Evolutionary conservation across 2,888 invertebrate genomes (phyloP), one percentile per base, ranked within the genome.

Genomic region (Congeria kusceri): DNA sequence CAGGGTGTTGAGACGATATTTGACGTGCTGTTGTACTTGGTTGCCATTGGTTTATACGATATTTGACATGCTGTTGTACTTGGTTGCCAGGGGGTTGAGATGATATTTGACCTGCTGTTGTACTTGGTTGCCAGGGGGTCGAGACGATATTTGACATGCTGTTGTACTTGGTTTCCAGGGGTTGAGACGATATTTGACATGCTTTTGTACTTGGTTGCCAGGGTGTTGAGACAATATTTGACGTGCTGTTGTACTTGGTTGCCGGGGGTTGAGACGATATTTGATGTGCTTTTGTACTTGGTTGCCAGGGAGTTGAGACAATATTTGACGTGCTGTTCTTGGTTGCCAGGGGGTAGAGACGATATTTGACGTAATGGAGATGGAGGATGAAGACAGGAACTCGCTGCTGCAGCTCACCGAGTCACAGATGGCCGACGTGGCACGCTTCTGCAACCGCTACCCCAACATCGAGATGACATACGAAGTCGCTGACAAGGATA

Each of bases 401-500:
- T 96, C 95, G 29, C 86, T 95, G 89, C 94, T 99, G 69, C 92
- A 94, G 80, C 90, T 95, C 89, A 95, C 95, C 0, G 96, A 98
- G 76, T 92, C 95, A 0, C 97, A 99, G 94, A 98, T 99, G 97
- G 97, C 97, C 0, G 99, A 99, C 93, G 99, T 99, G 0, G 99
- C 99, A 0, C 95, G 97, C 49, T 99, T 99, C 95, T 99, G 99
- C 93, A 99, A 99, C 94, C 95, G 99, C 72, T 99, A 99, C 94
- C 99, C 99, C 0, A 99, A 99, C 93, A 99, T 99, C 82, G 99
- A 99, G 92, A 95, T 99, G 92, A 96, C 96, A 0, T 98, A 98
- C 88, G 97, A 99, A 94, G 96, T 99, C 2, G 94, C 96, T 70
- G 96, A 97, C 79, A 96, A 96, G 89, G 96, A 97, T 77, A 95